phyloP scores from a whole-genome alignment of 2,888 invertebrate genomes.

The Nomada ruficornis region DNA sequence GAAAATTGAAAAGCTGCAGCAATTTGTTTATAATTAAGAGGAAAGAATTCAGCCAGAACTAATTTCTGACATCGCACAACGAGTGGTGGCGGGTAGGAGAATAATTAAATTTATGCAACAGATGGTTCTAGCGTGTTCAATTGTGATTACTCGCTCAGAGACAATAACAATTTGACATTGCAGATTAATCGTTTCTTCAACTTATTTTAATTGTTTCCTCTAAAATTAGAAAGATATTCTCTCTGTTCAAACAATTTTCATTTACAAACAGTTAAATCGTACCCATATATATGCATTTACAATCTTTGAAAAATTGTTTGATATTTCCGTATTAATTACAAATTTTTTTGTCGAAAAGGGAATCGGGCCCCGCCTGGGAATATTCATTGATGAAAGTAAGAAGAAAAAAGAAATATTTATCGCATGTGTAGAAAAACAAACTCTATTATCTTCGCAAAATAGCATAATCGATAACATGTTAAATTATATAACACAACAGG shows the following conservation, averaged over 20 bases:
- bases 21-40: slow-evolving; percentile 46
- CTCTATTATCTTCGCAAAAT: neutral
- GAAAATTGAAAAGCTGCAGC: slow-evolving; percentile 25
- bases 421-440: too few relatives aligned
- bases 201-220: neutral
- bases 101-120: slow-evolving; percentile 53
- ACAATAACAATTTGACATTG: neutral
- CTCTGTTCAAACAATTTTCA: too few relatives aligned
- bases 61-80: slow-evolving; percentile 25
- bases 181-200: neutral
- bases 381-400: neutral
- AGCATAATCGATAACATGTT: neutral
- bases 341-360: too few relatives aligned
- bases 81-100: neutral
- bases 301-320: too few relatives aligned
- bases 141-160: slow-evolving; percentile 34
- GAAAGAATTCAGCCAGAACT: slow-evolving; percentile 17
- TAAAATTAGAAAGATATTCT: too few relatives aligned
- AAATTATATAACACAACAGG: neutral
- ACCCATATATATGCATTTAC: too few relatives aligned
- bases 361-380: too few relatives aligned
- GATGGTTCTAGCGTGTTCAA: slow-evolving; percentile 52
- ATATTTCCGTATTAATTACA: too few relatives aligned
- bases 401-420: neutral
- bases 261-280: too few relatives aligned